phyloP scores from a whole-genome alignment of 2,113 vertebrate species.

The Silurus asotus region DNA sequence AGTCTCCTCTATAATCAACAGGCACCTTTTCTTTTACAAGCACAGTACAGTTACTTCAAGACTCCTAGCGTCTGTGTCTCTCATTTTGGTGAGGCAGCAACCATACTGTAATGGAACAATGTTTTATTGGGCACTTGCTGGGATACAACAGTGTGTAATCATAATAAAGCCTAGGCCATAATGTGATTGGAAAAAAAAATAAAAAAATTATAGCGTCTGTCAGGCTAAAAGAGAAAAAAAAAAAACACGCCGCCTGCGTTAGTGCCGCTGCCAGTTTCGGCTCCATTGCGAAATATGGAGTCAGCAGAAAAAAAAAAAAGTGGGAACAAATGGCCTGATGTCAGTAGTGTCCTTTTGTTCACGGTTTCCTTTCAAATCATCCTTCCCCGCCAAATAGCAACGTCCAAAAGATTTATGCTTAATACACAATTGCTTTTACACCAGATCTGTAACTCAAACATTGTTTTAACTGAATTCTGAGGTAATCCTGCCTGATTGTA shows the following conservation, averaged over 20 bases:
- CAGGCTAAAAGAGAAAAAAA: conserved; percentile 50
- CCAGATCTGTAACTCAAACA: conserved; percentile 1
- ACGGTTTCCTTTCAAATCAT: conserved; percentile 20
- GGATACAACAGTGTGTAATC: conserved; percentile 65
- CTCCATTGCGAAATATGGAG: conserved; percentile 61
- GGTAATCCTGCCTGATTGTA: background rate
- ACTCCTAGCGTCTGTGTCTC: background rate
- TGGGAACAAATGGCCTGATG: conserved; percentile 40
- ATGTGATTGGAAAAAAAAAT: conserved; percentile 63
- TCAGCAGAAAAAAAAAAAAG: conserved; percentile 39
- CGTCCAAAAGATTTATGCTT: conserved; percentile 7
- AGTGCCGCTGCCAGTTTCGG: conserved; percentile 59
- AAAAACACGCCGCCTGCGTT: conserved; percentile 56
- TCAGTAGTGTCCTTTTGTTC: conserved; percentile 45
- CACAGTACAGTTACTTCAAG: conserved; percentile 24
- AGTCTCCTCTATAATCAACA: background rate
- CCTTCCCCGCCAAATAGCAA: background rate
- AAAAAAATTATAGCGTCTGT: conserved; percentile 64
- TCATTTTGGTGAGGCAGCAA: conserved; percentile 55
- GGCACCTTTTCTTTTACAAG: conserved; percentile 18
- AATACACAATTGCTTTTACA: conserved; percentile 1
- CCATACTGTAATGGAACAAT: conserved; percentile 59
- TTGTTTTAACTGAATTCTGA: conserved; percentile 18
- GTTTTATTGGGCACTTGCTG: conserved; percentile 65
- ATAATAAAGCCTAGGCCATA: conserved; percentile 64